Evolutionary conservation across 2,113 vertebrate genomes (phyloP), one percentile per base, ranked within the genome.

Genomic region (Rhagologus leucostigma): DNA sequence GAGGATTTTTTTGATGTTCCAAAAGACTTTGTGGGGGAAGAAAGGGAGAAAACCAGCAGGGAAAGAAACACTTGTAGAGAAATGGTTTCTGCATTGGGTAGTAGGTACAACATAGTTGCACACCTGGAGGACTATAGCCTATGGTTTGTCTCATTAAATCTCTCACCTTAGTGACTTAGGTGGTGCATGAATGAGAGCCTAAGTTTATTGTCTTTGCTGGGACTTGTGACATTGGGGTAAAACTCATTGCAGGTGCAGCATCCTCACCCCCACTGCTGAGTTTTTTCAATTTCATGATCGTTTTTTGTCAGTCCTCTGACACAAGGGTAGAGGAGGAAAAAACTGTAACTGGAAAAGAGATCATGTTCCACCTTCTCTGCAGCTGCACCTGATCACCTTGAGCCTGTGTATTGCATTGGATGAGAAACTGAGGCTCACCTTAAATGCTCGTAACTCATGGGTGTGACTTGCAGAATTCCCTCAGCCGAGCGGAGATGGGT

Each of bases 401-500:
- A 94, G 65, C 64, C 32, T 35, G 11, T 70, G 27, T 44, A 2
- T 84, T 77, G 62, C 20, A 9, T 16, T 87, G 65, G n/a, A 29
- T 32, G 69, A 49, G 93, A 74, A 88, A 80, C 56, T 41, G 83
- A 92, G 89, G 92, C 76, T 82, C 64, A 52, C 49, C n/a, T 81
- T 78, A 37, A 84, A 33, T 4, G 41, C 47, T 90, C n/a, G 0
- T 55, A 93, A 90, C 37, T 86, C 29, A 11, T 53, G 88, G 87
- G 42, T 90, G 86, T 94, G 90, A 95, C 88, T 94, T 95, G 73
- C 93, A 89, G 84, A 92, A 96, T 93, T 86, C 17, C 77, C 29
- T 24, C 52, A 57, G 77, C 46, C 3, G 6, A 69, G 63, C 50
- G 1, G 50, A 74, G 76, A 9, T 57, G 62, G 49, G 50, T 44